Evolutionary conservation across 35 echinoderm and acorn worm species (phyloP).

Genomic region (Ophiothrix spiculata): DNA sequence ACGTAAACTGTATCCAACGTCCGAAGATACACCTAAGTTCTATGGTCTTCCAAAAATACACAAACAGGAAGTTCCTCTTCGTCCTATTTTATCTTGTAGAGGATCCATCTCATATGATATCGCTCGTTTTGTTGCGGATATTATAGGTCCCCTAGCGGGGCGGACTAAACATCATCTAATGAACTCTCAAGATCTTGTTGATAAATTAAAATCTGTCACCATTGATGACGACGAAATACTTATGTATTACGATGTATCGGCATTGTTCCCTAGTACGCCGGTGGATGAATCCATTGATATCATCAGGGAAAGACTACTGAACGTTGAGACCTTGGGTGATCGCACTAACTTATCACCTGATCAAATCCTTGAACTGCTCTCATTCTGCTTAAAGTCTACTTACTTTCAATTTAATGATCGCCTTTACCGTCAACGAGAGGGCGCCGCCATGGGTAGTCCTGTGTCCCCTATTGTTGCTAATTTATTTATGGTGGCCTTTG

Average conservation of each 20-base stretch:
- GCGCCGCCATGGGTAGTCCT: slow-evolving; percentile 39
- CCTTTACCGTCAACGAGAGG: slow-evolving; percentile 34
- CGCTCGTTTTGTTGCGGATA: neutral
- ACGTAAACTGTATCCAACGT: neutral
- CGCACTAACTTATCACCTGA: neutral
- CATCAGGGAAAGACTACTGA: neutral
- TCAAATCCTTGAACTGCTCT: neutral
- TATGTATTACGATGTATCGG: neutral
- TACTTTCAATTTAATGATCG: neutral
- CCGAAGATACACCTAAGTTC: neutral
- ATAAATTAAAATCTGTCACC: neutral
- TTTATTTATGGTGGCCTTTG: slow-evolving; percentile 44
- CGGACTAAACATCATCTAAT: neutral
- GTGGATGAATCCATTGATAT: neutral
- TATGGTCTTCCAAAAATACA: slow-evolving; percentile 32
- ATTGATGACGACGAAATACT: neutral
- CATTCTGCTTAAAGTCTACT: neutral
- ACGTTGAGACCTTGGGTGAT: neutral
- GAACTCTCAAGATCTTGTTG: neutral
- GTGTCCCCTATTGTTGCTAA: slow-evolving; percentile 35
- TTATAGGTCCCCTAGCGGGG: neutral
- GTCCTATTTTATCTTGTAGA: slow-evolving; percentile 16
- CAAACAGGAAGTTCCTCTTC: slow-evolving; percentile 12
- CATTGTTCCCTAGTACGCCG: no score
- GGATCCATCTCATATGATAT: neutral